Percentiles rank a stretch among this genome's conserved stretches.
These are phyloP conservation scores for Phania funesta DNA, from an alignment of 2,888 invertebrate genomes.

Conservation along the genomic window DNA sequence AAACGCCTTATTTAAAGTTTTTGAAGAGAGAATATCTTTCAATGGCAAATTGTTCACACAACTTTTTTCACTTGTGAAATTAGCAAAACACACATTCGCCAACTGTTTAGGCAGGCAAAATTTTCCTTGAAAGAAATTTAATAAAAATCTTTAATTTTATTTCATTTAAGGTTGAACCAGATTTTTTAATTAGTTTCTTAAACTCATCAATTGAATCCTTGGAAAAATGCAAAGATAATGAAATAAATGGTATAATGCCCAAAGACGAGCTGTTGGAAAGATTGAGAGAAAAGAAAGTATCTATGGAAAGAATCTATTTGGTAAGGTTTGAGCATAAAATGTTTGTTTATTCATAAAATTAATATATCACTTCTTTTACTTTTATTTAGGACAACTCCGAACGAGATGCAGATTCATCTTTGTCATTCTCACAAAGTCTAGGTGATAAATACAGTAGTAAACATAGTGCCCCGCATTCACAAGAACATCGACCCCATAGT, in stretches of 20 bases:
- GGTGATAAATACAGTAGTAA: slow-evolving; percentile 72
- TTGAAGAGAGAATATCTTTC: background rate
- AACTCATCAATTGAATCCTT: slow-evolving; percentile 85
- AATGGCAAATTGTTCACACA: slow-evolving; percentile 7
- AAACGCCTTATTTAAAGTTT: slow-evolving; percentile 19
- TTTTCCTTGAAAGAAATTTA: background rate
- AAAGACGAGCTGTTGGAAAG: slow-evolving; percentile 83
- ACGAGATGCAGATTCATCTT: slow-evolving; percentile 76
- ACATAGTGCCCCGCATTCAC: slow-evolving; percentile 66
- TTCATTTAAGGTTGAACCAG: slow-evolving; percentile 88
- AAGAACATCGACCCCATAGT: slow-evolving; percentile 69
- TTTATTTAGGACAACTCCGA: slow-evolving; percentile 74
- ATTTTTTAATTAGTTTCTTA: slow-evolving; percentile 86
- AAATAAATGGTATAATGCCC: slow-evolving; percentile 80
- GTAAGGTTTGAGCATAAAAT: slow-evolving; percentile 68
- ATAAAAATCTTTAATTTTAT: background rate
- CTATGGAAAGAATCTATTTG: slow-evolving; percentile 78
- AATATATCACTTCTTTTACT: background rate
- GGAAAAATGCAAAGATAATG: slow-evolving; percentile 80
- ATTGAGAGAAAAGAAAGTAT: slow-evolving; percentile 84
- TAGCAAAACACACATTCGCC: background rate
- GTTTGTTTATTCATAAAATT: too few relatives aligned
- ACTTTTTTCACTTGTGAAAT: background rate
- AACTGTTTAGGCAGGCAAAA: background rate
- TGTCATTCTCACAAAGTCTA: slow-evolving; percentile 78